These are phyloP conservation scores for Erebia epiphron DNA, from an alignment of 2,888 invertebrate species.

Conservation along the genomic window DNA sequence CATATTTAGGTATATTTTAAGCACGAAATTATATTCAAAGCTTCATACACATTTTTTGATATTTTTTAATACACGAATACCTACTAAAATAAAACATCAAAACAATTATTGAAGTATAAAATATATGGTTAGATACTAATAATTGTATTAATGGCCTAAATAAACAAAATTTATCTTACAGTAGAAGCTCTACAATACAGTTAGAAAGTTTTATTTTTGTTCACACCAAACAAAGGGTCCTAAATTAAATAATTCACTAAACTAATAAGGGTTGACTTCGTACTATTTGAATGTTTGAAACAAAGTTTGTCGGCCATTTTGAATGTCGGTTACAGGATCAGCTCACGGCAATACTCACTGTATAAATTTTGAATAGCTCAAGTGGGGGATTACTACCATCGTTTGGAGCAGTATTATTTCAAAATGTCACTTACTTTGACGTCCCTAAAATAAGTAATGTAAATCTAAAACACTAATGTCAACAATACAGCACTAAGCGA, in stretches of 20 bases:
- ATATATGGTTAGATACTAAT: too few species aligned
- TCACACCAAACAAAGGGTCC: constrained; percentile 12
- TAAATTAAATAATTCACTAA: constrained; percentile 19
- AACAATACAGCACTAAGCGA: too few species aligned
- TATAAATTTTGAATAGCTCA: neutral
- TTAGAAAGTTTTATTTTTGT: constrained; percentile 22
- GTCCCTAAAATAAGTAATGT: too few species aligned
- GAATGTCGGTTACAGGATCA: neutral
- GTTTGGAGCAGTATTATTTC: too few species aligned
- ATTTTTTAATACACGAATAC: too few species aligned
- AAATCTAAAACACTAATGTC: too few species aligned
- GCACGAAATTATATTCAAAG: too few species aligned
- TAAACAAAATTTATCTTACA: constrained; percentile 12
- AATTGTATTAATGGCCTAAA: neutral
- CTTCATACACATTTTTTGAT: too few species aligned
- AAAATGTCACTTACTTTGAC: too few species aligned
- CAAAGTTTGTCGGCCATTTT: constrained; percentile 14
- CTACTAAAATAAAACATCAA: neutral
- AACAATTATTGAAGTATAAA: neutral
- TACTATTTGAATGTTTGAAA: constrained; percentile 13
- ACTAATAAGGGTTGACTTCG: constrained; percentile 21
- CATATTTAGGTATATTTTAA: too few species aligned
- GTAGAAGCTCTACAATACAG: neutral
- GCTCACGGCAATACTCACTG: neutral
- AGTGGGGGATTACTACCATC: neutral